Base-by-base conservation (phyloP, 2,797 vertebrate species). In the Cyprinodon diabolis region DNA sequence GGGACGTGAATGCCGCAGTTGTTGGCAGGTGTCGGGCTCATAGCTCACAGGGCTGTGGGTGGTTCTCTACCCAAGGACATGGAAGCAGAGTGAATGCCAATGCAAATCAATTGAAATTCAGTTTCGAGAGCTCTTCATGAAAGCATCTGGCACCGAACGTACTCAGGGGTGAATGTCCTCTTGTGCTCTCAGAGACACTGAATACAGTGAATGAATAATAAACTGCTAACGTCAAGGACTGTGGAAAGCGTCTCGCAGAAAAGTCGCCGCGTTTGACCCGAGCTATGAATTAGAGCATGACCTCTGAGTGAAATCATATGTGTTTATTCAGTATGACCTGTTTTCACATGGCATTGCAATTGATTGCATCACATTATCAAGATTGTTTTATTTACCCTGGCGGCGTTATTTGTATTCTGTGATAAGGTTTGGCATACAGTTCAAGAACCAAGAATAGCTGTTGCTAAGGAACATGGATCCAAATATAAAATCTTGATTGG, bases 21-120 rank as follows among this genome's bases (percentile, higher is more conserved):
- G 79, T 72, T 86, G 77, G 75, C 84, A 90, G 80, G 78, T 89
- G 80, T 72, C 77, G 71, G 77, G 80, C 77, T 80, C 84, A 80
- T 79, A 77, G 75, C 74, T 81, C 77, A 75, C 4, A 6, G 56
- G 68, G 75, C 75, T 74, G 80, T 89, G 83, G 79, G 87, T 51
- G 81, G 77, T 63, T 73, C 75, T 73, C 69, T 37, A 81, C 76
- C 84, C 90, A 93, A 92, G 91, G 92, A 92, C 88, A 74, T 73
- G 74, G 35, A 13, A 80, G 86, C 87, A 43, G 67, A 84, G 69
- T 83, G 86, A 89, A 90, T 90, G 86, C 91, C 90, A 89, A 88
- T 90, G 88, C 84, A 86, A 76, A 87, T 87, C 87, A 87, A 89
- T 89, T 93, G 91, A 92, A 92, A 93, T 92, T 90, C 89, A 90